Evolutionary conservation across 2,888 invertebrate genomes (phyloP).

Genomic region (Apotomis capreana): DNA sequence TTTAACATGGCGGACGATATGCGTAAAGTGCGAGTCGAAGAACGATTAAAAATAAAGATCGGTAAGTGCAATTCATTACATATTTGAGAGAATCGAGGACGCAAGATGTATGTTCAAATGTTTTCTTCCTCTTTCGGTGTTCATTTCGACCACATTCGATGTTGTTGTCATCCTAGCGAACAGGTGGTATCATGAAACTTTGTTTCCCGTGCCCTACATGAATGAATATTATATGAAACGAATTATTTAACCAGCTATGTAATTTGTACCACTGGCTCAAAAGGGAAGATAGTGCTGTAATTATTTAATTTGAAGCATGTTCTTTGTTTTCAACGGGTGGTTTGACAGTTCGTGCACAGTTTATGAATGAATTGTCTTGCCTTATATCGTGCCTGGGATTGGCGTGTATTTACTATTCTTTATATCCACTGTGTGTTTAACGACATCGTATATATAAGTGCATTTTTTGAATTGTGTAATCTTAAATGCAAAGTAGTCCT

Average conservation of each 20-base stretch:
- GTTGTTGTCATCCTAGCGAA: slow-evolving; percentile 76
- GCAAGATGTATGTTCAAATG: slow-evolving; percentile 25
- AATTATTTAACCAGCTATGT: neutral
- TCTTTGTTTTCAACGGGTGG: slow-evolving; percentile 73
- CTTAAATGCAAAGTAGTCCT: neutral
- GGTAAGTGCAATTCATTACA: slow-evolving; percentile 85
- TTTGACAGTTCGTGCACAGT: slow-evolving; percentile 76
- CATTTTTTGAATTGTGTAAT: neutral
- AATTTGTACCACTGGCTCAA: slow-evolving; percentile 36
- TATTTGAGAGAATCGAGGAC: slow-evolving; percentile 42
- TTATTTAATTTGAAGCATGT: slow-evolving; percentile 44
- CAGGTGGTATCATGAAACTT: slow-evolving; percentile 74
- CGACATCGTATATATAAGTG: neutral
- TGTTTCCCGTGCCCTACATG: slow-evolving; percentile 59
- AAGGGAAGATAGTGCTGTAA: slow-evolving; percentile 45
- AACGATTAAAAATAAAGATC: slow-evolving; percentile 97
- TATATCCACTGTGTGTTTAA: slow-evolving; percentile 56
- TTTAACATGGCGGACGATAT: slow-evolving; percentile 96
- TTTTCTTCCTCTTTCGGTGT: slow-evolving; percentile 28
- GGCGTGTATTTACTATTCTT: slow-evolving; percentile 60
- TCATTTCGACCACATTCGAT: slow-evolving; percentile 45
- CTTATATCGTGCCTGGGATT: slow-evolving; percentile 66
- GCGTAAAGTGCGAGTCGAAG: slow-evolving; percentile 95
- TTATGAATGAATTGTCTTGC: slow-evolving; percentile 78
- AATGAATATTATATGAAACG: slow-evolving; percentile 55